Conservation (phyloP, 2,888 invertebrate species). For the Hemithea aestivaria region DNA sequence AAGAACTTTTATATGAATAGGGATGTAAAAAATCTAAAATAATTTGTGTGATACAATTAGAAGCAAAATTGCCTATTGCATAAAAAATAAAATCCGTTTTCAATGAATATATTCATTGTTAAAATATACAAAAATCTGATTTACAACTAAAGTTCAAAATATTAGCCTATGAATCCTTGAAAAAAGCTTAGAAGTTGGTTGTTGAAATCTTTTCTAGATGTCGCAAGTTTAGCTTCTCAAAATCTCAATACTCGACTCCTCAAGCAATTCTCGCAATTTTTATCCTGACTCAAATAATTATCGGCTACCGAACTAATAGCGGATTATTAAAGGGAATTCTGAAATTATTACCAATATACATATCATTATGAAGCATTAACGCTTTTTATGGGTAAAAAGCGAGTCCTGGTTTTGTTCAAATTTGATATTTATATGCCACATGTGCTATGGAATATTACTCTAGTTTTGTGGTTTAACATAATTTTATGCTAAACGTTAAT, state of each 20-base stretch:
- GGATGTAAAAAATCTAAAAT: no score
- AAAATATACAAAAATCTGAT: no score
- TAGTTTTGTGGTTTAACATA: no score
- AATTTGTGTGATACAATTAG: no score
- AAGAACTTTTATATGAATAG: no score
- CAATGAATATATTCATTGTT: no score
- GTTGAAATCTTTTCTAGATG: conserved; percentile 12
- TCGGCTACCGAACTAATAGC: conserved; percentile 32
- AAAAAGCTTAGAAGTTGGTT: conserved; percentile 1
- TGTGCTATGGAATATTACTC: neutral
- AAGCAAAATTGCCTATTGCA: no score
- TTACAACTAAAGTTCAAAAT: no score
- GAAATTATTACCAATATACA: conserved; percentile 51
- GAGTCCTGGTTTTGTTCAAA: conserved; percentile 13
- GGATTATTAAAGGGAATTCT: conserved; percentile 38
- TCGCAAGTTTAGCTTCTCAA: neutral
- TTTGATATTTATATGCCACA: conserved; percentile 8
- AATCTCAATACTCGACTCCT: conserved; percentile 6
- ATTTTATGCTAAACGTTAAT: no score
- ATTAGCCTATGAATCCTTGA: no score
- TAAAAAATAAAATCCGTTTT: no score
- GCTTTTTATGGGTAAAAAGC: conserved; percentile 26
- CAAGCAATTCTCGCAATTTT: conserved; percentile 18
- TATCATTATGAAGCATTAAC: conserved; percentile 42
- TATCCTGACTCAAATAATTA: conserved; percentile 32